Conservation (phyloP, 2,888 invertebrate species). For the Scaptomyza tumidula region DNA sequence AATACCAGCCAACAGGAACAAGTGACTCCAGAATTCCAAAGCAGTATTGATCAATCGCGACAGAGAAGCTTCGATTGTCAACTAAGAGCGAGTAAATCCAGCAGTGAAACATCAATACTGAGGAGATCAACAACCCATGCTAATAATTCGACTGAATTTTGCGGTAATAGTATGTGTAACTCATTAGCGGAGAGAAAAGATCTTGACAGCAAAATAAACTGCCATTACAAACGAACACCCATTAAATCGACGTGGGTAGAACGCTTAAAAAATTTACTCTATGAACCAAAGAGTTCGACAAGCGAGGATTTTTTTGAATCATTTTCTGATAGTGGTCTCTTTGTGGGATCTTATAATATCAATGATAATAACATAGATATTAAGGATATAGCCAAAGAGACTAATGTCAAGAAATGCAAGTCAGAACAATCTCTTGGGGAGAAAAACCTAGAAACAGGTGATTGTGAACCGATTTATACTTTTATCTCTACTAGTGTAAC, state of each 20-base stretch:
- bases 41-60: neutral
- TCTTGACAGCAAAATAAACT: neutral
- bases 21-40: neutral
- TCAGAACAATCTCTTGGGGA: neutral
- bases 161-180: neutral
- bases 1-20: neutral
- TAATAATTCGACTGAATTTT: neutral
- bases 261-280: neutral
- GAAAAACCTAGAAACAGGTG: no score
- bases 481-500: neutral
- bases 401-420: neutral
- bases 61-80: neutral
- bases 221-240: neutral
- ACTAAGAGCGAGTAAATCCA: neutral
- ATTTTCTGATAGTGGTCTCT: no score
- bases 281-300: neutral
- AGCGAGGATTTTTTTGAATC: conserved; percentile 1
- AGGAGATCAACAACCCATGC: neutral
- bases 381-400: neutral
- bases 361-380: neutral
- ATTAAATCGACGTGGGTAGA: neutral
- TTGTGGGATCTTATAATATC: neutral
- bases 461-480: neutral
- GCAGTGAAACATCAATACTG: neutral
- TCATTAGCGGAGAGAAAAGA: neutral